These are phyloP conservation scores for Chitala chitala DNA, from an alignment of 2,113 vertebrate genomes.

Conservation along the genomic window DNA sequence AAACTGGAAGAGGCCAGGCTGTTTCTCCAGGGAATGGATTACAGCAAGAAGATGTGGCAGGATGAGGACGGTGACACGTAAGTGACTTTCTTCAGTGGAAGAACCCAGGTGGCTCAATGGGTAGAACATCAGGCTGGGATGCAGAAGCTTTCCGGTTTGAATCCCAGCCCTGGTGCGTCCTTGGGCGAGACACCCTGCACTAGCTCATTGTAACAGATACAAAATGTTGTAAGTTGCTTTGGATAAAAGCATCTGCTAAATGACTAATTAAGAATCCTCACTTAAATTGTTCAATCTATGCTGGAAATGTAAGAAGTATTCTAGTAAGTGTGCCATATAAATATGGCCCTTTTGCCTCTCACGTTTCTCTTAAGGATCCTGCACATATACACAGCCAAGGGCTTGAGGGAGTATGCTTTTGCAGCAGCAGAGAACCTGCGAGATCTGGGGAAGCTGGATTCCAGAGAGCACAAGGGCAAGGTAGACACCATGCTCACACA, in stretches of 20 bases:
- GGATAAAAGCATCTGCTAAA: no score
- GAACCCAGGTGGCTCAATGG: no score
- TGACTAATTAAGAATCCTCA: no score
- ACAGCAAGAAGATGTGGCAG: slow-evolving; percentile 63
- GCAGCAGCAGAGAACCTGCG: slow-evolving; percentile 73
- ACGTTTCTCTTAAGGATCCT: slow-evolving; percentile 62
- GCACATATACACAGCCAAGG: slow-evolving; percentile 79
- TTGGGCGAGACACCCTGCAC: no score
- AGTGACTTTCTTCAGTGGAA: no score
- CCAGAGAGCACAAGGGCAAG: slow-evolving; percentile 85
- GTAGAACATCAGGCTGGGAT: no score
- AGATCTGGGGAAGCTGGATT: slow-evolving; percentile 62
- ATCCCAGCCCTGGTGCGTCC: no score
- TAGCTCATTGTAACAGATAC: no score
- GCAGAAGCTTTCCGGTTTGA: no score
- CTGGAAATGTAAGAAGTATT: no score
- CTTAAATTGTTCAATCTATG: no score
- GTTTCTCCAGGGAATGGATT: slow-evolving; percentile 63
- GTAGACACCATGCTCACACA: slow-evolving; percentile 43
- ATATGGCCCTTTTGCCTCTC: background rate
- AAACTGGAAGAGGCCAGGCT: slow-evolving; percentile 65
- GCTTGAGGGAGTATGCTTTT: slow-evolving; percentile 69
- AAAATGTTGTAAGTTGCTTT: no score
- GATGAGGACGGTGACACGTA: slow-evolving; percentile 86
- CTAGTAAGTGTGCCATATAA: background rate